A percentile compares a stretch with the other conserved stretches of the same genome.
Evolutionary conservation across 2,113 vertebrate genomes (phyloP).

Genomic region (Gavia stellata): DNA sequence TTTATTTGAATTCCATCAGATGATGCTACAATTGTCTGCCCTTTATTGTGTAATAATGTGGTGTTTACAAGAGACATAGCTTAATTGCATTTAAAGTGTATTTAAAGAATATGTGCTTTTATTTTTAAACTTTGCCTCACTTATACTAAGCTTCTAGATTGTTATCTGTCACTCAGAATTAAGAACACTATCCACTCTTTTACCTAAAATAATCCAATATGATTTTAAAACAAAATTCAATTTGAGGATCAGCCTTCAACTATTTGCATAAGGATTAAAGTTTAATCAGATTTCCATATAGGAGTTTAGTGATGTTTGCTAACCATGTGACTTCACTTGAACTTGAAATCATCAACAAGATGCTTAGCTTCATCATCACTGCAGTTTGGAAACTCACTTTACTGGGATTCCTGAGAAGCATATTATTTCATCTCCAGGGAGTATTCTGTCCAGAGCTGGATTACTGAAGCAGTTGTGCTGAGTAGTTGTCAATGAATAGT

Average conservation of each 20-base stretch:
- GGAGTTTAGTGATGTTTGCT: neutral
- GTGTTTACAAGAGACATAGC: constrained; percentile 10
- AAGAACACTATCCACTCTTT: neutral
- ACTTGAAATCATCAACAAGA: neutral
- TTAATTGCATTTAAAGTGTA: constrained; percentile 28
- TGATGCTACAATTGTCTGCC: constrained; percentile 18
- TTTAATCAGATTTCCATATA: neutral
- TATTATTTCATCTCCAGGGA: neutral
- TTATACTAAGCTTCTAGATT: neutral
- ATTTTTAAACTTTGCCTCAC: neutral
- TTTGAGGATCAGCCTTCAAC: neutral
- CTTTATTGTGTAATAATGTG: constrained; percentile 15
- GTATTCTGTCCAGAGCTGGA: neutral
- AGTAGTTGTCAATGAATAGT: neutral
- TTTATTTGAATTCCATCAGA: constrained; percentile 45
- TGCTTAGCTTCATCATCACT: neutral
- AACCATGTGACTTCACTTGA: neutral
- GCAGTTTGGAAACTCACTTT: neutral
- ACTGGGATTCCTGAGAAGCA: neutral
- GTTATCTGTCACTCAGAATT: neutral
- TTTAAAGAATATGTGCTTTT: constrained; percentile 12
- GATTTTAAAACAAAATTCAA: neutral
- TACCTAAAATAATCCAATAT: neutral
- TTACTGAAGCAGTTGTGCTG: neutral
- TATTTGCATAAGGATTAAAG: constrained; percentile 18